Conservation (phyloP, 2,113 vertebrate species). For the Thermophis baileyi region DNA sequence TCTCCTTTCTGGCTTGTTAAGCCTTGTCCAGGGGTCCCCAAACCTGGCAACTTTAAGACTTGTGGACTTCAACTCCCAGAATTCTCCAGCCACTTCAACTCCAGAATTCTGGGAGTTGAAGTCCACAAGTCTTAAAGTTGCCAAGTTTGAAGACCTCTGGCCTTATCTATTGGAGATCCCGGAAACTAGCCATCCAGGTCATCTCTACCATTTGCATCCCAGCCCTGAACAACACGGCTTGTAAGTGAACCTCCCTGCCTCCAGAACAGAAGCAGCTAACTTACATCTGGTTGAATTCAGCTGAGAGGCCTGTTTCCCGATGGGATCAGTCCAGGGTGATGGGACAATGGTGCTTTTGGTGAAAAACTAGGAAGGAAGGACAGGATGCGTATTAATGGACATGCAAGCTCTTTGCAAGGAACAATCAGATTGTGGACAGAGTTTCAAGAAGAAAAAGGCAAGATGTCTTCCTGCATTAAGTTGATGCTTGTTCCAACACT, state of each 20-base stretch:
- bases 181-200: not conserved
- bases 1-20: not conserved
- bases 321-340: constrained; percentile 87
- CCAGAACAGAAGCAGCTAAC: constrained; percentile 48
- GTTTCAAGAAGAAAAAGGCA: not conserved
- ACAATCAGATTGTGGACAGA: not conserved
- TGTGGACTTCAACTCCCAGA: too few relatives aligned
- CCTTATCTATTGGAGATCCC: not conserved
- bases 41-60: too few relatives aligned
- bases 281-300: constrained; percentile 77
- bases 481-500: too few relatives aligned
- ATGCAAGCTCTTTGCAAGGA: not conserved
- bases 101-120: too few relatives aligned
- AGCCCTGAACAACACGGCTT: not conserved
- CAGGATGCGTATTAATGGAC: not conserved
- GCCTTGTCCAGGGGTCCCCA: too few relatives aligned
- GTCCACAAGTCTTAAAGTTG: too few relatives aligned
- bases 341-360: constrained; percentile 91
- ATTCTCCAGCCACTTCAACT: too few relatives aligned
- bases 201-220: not conserved
- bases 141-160: too few relatives aligned
- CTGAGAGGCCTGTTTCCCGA: constrained; percentile 73
- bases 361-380: constrained; percentile 82
- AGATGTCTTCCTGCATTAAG: too few relatives aligned
- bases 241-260: not conserved